Conservation (phyloP, 2,888 invertebrate species). For the Lymantria monacha region DNA sequence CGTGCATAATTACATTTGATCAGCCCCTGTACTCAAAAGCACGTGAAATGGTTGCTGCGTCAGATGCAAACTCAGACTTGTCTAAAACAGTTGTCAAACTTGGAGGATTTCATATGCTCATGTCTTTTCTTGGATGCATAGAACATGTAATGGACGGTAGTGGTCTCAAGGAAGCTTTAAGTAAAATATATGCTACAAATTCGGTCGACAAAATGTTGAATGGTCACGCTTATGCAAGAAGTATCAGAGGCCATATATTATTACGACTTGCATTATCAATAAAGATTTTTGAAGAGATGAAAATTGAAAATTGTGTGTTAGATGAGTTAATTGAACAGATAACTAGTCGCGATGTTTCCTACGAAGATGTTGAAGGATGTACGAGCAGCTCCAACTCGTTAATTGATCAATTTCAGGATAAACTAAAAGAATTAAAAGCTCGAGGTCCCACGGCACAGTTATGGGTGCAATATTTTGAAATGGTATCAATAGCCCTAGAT, state of each 20-base stretch:
- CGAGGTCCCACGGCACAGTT: constrained; percentile 40
- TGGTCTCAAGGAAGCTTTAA: constrained; percentile 30
- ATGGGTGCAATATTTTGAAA: constrained; percentile 46
- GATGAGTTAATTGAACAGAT: not conserved
- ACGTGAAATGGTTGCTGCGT: constrained; percentile 30
- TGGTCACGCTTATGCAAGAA: constrained; percentile 32
- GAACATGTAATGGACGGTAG: constrained; percentile 35
- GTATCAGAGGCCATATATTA: constrained; percentile 9
- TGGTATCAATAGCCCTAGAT: constrained; percentile 39
- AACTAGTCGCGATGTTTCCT: not conserved
- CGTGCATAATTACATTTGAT: constrained; percentile 36
- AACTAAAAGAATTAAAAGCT: constrained; percentile 25
- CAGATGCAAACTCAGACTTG: constrained; percentile 12
- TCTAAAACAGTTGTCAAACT: constrained; percentile 19
- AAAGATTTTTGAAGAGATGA: not conserved
- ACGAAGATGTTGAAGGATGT: not conserved
- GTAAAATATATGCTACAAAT: constrained; percentile 25
- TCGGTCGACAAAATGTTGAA: constrained; percentile 30
- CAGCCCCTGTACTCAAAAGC: constrained; percentile 39
- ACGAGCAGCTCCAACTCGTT: not conserved
- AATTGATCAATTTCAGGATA: constrained; percentile 15
- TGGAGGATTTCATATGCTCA: constrained; percentile 35
- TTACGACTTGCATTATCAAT: not conserved
- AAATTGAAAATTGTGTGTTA: not conserved
- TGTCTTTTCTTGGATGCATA: constrained; percentile 32